A percentile compares a stretch with the other conserved stretches of the same genome.
Evolutionary conservation across 2,797 vertebrate genomes (phyloP).

Genomic region (Eulemur albifrons): DNA sequence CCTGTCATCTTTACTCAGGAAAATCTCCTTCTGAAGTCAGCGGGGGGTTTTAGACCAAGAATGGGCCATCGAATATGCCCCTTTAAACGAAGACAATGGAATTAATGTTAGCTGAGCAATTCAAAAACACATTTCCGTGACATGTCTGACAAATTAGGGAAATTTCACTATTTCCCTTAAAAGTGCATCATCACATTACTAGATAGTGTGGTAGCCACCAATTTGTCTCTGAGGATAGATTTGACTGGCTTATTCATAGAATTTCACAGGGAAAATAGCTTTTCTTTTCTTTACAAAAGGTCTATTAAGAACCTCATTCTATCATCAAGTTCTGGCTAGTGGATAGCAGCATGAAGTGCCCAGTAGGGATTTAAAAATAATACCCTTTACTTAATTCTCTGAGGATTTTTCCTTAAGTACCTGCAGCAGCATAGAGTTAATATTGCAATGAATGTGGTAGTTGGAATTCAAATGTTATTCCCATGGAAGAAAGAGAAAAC

Average conservation of each 20-base stretch:
- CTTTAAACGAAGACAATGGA: slow-evolving; percentile 47
- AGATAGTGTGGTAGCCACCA: not conserved
- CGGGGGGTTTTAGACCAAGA: slow-evolving; percentile 20
- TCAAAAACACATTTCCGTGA: slow-evolving; percentile 29
- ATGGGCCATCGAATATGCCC: not conserved
- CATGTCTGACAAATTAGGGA: slow-evolving; percentile 25
- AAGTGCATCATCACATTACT: not conserved
- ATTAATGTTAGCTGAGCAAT: slow-evolving; percentile 15
- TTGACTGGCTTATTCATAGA: not conserved
- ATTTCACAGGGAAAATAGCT: slow-evolving; percentile 39
- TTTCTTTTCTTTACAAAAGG: slow-evolving; percentile 35
- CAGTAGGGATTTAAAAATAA: slow-evolving; percentile 37
- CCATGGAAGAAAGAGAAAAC: not conserved
- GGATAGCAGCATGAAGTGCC: slow-evolving; percentile 9
- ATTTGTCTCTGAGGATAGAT: not conserved
- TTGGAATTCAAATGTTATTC: not conserved
- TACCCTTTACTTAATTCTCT: slow-evolving; percentile 38
- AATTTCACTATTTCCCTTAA: slow-evolving; percentile 18
- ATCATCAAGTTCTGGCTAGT: not conserved
- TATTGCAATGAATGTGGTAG: not conserved
- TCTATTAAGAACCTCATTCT: slow-evolving; percentile 47
- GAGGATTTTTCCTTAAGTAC: slow-evolving; percentile 2
- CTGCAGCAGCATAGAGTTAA: not conserved
- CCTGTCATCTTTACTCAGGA: slow-evolving; percentile 58
- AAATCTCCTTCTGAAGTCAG: slow-evolving; percentile 55